A percentile compares a stretch with the other conserved stretches of the same genome.
phyloP scores from a whole-genome alignment of 2,888 invertebrate genomes.

The Celastrina argiolus region DNA sequence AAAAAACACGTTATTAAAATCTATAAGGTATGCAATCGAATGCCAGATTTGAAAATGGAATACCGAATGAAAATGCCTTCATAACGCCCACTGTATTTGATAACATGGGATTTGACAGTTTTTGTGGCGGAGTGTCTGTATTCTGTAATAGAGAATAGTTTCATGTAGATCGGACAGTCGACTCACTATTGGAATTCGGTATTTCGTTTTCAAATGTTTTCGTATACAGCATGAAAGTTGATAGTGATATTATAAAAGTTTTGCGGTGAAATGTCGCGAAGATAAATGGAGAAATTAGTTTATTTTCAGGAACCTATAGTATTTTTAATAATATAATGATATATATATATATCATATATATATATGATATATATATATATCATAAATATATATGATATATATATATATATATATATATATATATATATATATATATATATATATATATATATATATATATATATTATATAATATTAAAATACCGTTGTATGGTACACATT shows the following conservation, averaged over 20 bases:
- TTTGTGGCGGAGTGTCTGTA: conserved; percentile 15
- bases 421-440: no score
- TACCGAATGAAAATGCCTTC: conserved; percentile 18
- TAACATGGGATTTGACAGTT: conserved; percentile 22
- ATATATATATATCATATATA: no score
- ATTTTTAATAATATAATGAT: no score
- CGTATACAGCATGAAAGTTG: neutral
- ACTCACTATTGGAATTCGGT: conserved; percentile 14
- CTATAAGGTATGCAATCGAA: conserved; percentile 7
- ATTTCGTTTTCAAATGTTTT: neutral
- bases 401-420: no score
- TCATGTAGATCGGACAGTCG: conserved; percentile 1
- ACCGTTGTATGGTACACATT: no score
- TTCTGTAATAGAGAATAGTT: conserved; percentile 15
- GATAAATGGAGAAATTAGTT: neutral
- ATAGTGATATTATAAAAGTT: neutral
- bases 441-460: no score
- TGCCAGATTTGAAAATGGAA: conserved; percentile 10
- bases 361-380: no score
- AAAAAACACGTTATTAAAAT: neutral
- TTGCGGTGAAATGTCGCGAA: neutral
- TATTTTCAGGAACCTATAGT: no score
- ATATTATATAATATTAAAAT: no score
- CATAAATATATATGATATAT: no score
- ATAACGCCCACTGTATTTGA: conserved; percentile 18